Evolutionary conservation across 2,113 vertebrate genomes (phyloP).

Genomic region (Platanista minor): DNA sequence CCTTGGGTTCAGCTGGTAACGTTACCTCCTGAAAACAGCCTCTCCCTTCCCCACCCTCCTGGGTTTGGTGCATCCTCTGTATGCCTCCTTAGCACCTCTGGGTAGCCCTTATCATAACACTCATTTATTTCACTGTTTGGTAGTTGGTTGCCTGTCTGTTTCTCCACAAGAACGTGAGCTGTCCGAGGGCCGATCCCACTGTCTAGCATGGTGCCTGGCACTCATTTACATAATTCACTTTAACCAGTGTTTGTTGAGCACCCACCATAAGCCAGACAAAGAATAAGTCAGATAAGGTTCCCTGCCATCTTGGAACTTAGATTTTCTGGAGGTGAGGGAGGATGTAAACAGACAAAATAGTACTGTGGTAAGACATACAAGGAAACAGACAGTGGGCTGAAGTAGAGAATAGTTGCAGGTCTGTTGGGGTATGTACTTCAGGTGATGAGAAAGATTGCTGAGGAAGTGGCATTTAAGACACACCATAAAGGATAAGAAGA

Average conservation of each 20-base stretch:
- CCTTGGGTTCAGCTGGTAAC: neutral
- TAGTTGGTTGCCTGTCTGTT: neutral
- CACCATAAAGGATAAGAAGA: neutral
- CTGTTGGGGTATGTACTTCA: neutral
- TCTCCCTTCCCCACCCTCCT: neutral
- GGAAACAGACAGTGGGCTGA: neutral
- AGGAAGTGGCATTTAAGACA: constrained; percentile 21
- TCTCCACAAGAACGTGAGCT: neutral
- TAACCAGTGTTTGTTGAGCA: neutral
- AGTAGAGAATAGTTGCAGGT: neutral
- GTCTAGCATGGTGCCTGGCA: neutral
- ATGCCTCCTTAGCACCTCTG: neutral
- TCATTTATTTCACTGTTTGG: neutral
- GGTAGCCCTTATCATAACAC: neutral
- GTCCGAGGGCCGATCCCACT: neutral
- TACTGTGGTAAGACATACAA: neutral
- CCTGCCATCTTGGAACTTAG: neutral
- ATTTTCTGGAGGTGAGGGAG: neutral
- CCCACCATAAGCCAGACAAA: neutral
- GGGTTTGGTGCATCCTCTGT: neutral
- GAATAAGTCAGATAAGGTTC: neutral
- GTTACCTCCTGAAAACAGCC: neutral
- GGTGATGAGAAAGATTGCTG: neutral
- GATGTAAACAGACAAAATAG: neutral
- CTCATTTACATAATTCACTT: neutral